A percentile compares a stretch with the other conserved stretches of the same genome.
phyloP scores from a whole-genome alignment of 2,113 vertebrate species.

The Hippocampus abdominalis region DNA sequence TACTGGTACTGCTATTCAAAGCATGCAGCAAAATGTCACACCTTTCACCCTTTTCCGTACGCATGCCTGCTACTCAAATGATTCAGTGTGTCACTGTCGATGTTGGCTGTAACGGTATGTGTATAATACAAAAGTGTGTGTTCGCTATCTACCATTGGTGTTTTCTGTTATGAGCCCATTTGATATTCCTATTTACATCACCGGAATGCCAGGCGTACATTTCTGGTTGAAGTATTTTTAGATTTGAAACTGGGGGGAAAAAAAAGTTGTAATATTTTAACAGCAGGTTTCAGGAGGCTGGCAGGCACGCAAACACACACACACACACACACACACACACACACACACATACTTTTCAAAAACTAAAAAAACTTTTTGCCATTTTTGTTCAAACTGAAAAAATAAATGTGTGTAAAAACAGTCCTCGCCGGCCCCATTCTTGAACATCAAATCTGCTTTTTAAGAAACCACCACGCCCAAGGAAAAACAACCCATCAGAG shows the following conservation, averaged over 20 bases:
- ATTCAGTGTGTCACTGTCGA: neutral
- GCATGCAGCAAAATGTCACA: neutral
- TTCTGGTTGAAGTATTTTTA: too few species aligned
- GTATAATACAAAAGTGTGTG: neutral
- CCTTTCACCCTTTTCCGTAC: neutral
- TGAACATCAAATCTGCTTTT: neutral
- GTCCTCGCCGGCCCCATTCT: neutral
- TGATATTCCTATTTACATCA: neutral
- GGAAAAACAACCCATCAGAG: neutral
- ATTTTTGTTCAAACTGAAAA: too few species aligned
- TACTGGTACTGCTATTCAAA: neutral
- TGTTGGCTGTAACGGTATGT: neutral
- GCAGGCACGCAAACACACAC: too few species aligned
- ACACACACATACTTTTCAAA: too few species aligned
- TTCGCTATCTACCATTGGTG: neutral
- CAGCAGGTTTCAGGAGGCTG: too few species aligned
- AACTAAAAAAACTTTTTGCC: too few species aligned
- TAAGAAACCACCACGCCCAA: neutral
- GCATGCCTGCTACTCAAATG: neutral
- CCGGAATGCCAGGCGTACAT: too few species aligned
- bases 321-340: too few species aligned
- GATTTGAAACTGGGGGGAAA: too few species aligned
- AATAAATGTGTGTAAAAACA: neutral
- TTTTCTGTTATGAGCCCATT: neutral
- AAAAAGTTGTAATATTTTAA: too few species aligned